Percentiles rank a stretch among this genome's conserved stretches.
Conservation (phyloP, 1,140 invertebrate species). For the Papilio helenus region DNA sequence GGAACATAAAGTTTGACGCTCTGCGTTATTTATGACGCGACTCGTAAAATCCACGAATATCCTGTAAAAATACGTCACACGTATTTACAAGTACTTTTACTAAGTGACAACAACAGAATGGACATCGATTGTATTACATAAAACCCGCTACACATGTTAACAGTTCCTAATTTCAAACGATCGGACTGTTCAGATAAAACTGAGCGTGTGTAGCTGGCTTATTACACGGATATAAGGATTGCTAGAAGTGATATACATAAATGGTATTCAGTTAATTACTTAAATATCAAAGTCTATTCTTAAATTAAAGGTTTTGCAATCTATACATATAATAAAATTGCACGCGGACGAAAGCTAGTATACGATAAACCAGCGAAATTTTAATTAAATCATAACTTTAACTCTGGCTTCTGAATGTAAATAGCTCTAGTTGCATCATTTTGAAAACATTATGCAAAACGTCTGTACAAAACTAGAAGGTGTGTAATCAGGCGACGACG, state of each 20-base stretch:
- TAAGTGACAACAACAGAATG: neutral
- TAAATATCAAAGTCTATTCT: no score
- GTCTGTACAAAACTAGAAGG: neutral
- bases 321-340: no score
- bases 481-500: neutral
- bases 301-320: neutral
- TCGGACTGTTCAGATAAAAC: no score
- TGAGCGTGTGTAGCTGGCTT: no score
- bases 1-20: conserved; percentile 24
- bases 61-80: conserved; percentile 11
- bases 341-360: neutral
- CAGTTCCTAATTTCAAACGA: no score
- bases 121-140: neutral
- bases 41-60: conserved; percentile 4
- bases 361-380: neutral
- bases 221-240: no score
- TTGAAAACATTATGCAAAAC: neutral
- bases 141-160: no score
- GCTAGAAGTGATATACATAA: no score
- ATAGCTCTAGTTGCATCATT: neutral
- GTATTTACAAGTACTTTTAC: conserved; percentile 16
- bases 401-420: neutral
- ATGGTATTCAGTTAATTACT: no score
- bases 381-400: neutral
- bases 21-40: neutral